These are phyloP conservation scores for Metaphire vulgaris DNA, from an alignment of 1,140 invertebrate species.

Conservation along the genomic window DNA sequence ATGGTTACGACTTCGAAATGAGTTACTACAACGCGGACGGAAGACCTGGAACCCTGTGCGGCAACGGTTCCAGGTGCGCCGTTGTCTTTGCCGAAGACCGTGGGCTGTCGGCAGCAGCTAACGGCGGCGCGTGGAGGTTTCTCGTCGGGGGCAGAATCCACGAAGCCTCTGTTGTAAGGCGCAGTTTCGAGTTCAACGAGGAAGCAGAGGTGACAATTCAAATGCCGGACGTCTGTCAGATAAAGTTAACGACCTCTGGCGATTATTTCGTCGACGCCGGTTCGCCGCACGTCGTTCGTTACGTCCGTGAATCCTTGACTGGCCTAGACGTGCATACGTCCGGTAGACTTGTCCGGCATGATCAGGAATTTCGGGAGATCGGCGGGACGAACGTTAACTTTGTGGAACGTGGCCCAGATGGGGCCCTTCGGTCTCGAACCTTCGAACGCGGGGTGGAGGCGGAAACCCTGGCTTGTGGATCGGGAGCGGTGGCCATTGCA, in stretches of 20 bases:
- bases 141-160: too few species aligned
- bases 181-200: too few species aligned
- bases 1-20: not conserved
- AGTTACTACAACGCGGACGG: slow-evolving; percentile 2
- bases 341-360: not conserved
- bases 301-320: not conserved
- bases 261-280: slow-evolving; percentile 3
- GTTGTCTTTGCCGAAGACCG: not conserved
- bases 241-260: not conserved
- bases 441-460: not conserved
- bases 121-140: not conserved
- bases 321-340: not conserved
- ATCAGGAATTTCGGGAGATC: not conserved
- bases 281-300: not conserved
- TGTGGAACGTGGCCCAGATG: not conserved
- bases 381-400: slow-evolving; percentile 5
- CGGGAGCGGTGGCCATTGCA: slow-evolving; percentile 2
- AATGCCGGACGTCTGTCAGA: not conserved
- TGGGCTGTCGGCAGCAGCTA: too few species aligned
- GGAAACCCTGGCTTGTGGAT: slow-evolving; percentile 9
- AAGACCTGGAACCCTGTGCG: not conserved
- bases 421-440: not conserved
- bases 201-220: too few species aligned
- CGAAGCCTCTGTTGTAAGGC: too few species aligned
- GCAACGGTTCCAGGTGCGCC: slow-evolving; percentile 7